Base-by-base conservation (phyloP, 2,888 invertebrate genomes). In the Drosophila cyrtoloma region DNA sequence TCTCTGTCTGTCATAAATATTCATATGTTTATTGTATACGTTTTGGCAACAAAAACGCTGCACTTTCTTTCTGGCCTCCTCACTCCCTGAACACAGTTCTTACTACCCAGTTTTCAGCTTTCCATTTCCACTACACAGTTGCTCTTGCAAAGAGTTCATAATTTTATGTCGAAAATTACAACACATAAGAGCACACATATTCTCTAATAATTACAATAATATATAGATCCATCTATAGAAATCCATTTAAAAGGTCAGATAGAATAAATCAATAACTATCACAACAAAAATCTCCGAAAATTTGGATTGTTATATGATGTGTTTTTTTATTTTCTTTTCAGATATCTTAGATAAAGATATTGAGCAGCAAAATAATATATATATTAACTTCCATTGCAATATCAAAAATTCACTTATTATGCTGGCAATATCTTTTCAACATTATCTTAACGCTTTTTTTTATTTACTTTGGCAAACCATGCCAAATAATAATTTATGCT, bases 11-110 rank as follows among this genome's bases (percentile, higher is more conserved):
- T 68, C 81, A 85, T 89, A 77, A 89, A 89, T 89, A 86, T 89
- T 85, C 81, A 83, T 89, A 89, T 89, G 81, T 84, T 83, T 85
- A 86, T 89, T 86, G 75, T 72, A 86, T 81, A 70, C 66, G 52
- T 30, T 68, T 55, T 64, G 35, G 59, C 70, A 64, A 58, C 63
- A 63, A 70, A 58, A 73, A 67, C 35, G 59, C 42, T 68, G 63
- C 59, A 51, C 59, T 74, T 77, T 68, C 51, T 58, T 82, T 47
- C 26, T 57, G 37, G 26, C n/a, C 44, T 14, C 19, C 39, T 26
- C 35, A 28, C n/a, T 4, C 42, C 12, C 16, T 47, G 10, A 16
- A 26, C 26, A 35, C 35, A 47, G 4, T 37, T n/a, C n/a, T 32
- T 33, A 19, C 35, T 22, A n/a, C 39, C 12, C 62, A 58, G 28